phyloP scores from a whole-genome alignment of 2,797 vertebrate species.

The Scarus forsteni region DNA sequence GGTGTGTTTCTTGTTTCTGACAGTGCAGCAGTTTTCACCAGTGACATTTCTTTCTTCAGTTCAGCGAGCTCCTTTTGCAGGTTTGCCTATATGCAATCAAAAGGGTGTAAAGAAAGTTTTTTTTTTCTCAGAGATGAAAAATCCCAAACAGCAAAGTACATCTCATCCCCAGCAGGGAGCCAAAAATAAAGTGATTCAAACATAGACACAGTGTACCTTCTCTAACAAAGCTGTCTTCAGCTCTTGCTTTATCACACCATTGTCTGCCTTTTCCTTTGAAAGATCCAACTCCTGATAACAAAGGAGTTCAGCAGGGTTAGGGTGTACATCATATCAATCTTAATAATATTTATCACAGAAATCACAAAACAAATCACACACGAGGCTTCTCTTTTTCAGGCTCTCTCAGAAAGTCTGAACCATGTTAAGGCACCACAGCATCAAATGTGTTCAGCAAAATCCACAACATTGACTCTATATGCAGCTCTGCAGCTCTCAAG shows the following conservation, averaged over 20 bases:
- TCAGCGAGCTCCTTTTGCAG: constrained; percentile 63
- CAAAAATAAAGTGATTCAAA: constrained; percentile 10
- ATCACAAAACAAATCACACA: too few relatives aligned
- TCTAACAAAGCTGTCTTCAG: constrained; percentile 83
- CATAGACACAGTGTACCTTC: constrained; percentile 75
- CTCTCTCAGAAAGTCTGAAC: too few relatives aligned
- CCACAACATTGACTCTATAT: too few relatives aligned
- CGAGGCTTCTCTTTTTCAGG: too few relatives aligned
- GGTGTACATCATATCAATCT: neutral
- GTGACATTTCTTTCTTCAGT: constrained; percentile 62
- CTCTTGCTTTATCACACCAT: constrained; percentile 83
- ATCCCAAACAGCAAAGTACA: constrained; percentile 3
- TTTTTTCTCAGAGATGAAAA: neutral
- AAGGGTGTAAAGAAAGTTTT: constrained; percentile 1
- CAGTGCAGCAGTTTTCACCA: constrained; percentile 48
- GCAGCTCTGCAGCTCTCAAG: too few relatives aligned
- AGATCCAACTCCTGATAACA: constrained; percentile 86
- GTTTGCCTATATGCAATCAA: constrained; percentile 54
- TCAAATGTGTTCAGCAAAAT: too few relatives aligned
- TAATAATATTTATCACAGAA: too few relatives aligned
- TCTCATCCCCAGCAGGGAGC: neutral
- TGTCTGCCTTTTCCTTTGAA: constrained; percentile 81
- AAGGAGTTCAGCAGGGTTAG: constrained; percentile 29
- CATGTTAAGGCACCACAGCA: too few relatives aligned
- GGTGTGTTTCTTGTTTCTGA: constrained; percentile 39